Base-by-base conservation (phyloP, 2,888 invertebrate genomes). In the Phoronis australis region DNA sequence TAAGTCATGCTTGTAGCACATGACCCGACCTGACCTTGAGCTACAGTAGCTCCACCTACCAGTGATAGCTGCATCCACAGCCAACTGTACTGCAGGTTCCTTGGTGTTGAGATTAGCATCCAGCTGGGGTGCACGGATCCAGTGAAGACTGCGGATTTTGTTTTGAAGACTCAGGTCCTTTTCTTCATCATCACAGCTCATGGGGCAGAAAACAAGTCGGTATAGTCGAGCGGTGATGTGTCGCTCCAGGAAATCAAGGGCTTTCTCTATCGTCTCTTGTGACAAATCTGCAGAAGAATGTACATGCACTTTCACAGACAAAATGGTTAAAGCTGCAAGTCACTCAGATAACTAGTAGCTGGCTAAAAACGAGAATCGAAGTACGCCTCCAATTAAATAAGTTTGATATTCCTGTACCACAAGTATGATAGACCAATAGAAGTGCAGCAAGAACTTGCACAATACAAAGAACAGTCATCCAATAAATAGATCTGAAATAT, bases 61-160 rank as follows among this genome's bases (percentile, higher is more conserved):
- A 61, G 88, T 91, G 62, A 95, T 95, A 37, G 95, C 92, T 60
- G 87, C 85, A 73, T 95, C 95, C n/a, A 95, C 85, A 48, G 91
- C 80, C 67, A 90, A 88, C n/a, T 92, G 80, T 6, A 93, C 90
- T 64, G 85, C 85, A 0, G 87, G 83, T 73, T 86, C 86, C 9
- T 85, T 84, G 72, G 94, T 88, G 69, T 93, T 90, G 56, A 99
- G 87, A 63, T 87, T 84, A 67, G 95, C 93, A 68, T 95, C 95
- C 49, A 99, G 82, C 78, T 95, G 93, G 55, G 88, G 86, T 45
- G 92, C 88, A 51, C 91, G 91, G 6, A 99, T 90, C 99, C 99
- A 99, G 76, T 91, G 90, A 48, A 99, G 80, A 71, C 91, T 90
- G 42, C 97, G 85, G 65, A 99, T 97, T 51, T 95, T 85, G 5